phyloP scores from a whole-genome alignment of 2,888 invertebrate species.

The Drosophila subquinaria region DNA sequence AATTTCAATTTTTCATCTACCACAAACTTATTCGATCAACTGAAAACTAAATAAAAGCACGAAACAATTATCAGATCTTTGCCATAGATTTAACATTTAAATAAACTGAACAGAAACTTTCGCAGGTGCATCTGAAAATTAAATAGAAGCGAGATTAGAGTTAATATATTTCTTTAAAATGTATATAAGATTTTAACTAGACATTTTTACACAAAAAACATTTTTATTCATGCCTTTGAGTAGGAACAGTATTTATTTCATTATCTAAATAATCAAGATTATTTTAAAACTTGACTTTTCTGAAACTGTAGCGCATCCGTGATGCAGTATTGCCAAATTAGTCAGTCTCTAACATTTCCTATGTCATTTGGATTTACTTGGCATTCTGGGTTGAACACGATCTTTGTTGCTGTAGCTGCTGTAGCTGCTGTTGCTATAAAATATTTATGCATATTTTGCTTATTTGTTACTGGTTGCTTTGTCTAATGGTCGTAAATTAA shows the following conservation, averaged over 20 bases:
- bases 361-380: not conserved
- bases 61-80: not conserved
- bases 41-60: not conserved
- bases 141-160: not conserved
- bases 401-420: conserved; percentile 4
- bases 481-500: conserved; percentile 32
- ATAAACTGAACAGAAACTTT: not conserved
- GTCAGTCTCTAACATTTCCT: not conserved
- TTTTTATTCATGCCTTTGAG: too few relatives aligned
- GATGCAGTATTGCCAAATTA: not conserved
- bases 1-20: not conserved
- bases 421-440: conserved; percentile 1
- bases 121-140: not conserved
- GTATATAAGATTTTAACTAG: too few relatives aligned
- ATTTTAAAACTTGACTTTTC: not conserved
- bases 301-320: not conserved
- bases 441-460: conserved; percentile 14
- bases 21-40: conserved; percentile 1
- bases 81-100: not conserved
- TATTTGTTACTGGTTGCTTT: conserved; percentile 11
- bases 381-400: not conserved
- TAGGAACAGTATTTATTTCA: too few relatives aligned
- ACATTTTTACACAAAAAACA: too few relatives aligned
- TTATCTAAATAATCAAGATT: too few relatives aligned
- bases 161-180: not conserved